Conservation (phyloP, 2,888 invertebrate species). For the Lumbricus terrestris region DNA sequence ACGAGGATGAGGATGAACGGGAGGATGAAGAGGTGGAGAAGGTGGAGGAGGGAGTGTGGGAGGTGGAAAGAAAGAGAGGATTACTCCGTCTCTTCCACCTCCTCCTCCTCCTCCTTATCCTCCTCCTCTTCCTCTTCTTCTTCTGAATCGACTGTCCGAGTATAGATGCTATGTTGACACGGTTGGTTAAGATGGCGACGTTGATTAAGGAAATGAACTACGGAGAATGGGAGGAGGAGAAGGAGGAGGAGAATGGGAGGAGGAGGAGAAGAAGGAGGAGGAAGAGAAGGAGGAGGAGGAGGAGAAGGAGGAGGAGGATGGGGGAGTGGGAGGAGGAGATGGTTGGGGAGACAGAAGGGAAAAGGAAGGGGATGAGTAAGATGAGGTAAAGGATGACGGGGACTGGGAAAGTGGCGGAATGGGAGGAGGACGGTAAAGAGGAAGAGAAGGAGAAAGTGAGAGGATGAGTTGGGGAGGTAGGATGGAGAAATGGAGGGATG, state of each 20-base stretch:
- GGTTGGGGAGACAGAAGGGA: background rate
- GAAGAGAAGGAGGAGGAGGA: background rate
- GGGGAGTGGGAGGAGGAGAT: background rate
- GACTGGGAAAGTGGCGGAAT: background rate
- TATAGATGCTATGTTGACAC: background rate
- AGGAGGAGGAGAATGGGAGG: background rate
- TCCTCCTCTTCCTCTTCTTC: background rate
- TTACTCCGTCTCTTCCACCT: background rate
- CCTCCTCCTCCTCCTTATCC: background rate
- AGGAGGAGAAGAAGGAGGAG: background rate
- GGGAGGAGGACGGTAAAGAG: no score
- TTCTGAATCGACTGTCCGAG: background rate
- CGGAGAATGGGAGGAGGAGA: background rate
- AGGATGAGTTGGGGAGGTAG: no score
- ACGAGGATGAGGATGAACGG: background rate
- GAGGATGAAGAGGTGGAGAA: background rate
- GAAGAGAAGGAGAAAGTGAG: background rate
- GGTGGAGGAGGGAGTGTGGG: background rate
- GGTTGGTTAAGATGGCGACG: conserved; percentile 14
- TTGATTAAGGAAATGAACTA: conserved; percentile 8
- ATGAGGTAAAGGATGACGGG: background rate
- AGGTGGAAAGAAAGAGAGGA: background rate
- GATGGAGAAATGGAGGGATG: background rate
- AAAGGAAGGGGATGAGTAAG: background rate
- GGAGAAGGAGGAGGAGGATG: background rate